Base-by-base conservation (phyloP, 2,113 vertebrate genomes). In the Eulemur macaco region DNA sequence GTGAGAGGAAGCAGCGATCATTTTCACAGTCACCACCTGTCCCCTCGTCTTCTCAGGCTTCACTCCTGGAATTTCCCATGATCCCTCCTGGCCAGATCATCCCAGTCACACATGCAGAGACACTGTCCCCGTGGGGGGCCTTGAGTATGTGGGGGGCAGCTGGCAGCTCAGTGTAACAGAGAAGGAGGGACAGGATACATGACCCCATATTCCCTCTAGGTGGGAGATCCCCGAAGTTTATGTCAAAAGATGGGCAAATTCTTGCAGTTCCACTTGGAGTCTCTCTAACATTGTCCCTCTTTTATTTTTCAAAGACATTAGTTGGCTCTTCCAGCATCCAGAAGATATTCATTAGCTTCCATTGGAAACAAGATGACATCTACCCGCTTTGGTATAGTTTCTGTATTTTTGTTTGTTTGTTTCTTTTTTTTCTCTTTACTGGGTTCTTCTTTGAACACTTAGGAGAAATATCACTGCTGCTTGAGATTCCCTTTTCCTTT, bases 111-210 rank as follows among this genome's bases (percentile, higher is more conserved):
- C 3, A 3, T 18, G 10, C 15, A 29, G 27, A 45, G 37, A 45
- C 9, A 2, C 13, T 50, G n/a, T 14, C 13, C 5, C 50, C 31
- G 8, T 5, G 14, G 27, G 23, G 27, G n/a, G 13, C 1, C 3
- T 3, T 18, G 8, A 21, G 5, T 1, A 6, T 17, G 18, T 45
- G 21, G 29, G 23, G 34, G 7, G 11, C 0, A 3, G 2, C 25
- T 82, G 20, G 47, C 3, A 23, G 47, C 14, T 7, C 14, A 15
- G 13, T n/a, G n/a, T 47, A 11, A n/a, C 18, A n/a, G 54, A 25
- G 34, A 11, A 63, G 21, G 23, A 47, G 68, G 54, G 50, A 34
- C 10, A 63, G 14, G 34, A 58, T 10, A 37, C 27, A 64, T 29
- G 34, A 37, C 29, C 11, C 54, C 6, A 27, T 23, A 71, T 45